A percentile compares a stretch with the other conserved stretches of the same genome.
phyloP scores from a whole-genome alignment of 2,888 invertebrate species.

The Spialia ferax region DNA sequence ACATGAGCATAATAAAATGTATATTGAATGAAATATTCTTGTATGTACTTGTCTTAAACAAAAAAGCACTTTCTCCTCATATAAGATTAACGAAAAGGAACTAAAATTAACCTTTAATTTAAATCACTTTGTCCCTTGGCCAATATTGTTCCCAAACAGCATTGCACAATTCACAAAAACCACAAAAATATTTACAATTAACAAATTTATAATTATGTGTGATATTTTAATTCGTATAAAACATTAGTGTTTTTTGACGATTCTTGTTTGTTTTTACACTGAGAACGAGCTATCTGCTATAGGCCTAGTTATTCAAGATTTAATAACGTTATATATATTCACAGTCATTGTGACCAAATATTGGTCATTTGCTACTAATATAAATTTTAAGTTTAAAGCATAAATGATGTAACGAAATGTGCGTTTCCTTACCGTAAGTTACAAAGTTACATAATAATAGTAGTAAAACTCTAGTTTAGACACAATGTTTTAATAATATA shows the following conservation, averaged over 20 bases:
- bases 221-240: slow-evolving; percentile 21
- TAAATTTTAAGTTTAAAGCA: slow-evolving; percentile 23
- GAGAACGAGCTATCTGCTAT: slow-evolving; percentile 17
- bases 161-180: slow-evolving; percentile 48
- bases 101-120: slow-evolving; percentile 10
- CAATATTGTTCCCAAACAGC: slow-evolving; percentile 45
- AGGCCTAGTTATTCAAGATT: slow-evolving; percentile 21
- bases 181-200: slow-evolving; percentile 39
- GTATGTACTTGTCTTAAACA: no score
- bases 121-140: slow-evolving; percentile 26
- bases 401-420: slow-evolving; percentile 27
- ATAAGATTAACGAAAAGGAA: background rate
- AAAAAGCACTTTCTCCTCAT: background rate
- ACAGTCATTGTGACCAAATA: slow-evolving; percentile 34
- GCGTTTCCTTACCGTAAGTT: slow-evolving; percentile 28
- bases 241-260: slow-evolving; percentile 29
- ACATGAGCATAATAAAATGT: background rate
- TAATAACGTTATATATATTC: slow-evolving; percentile 23
- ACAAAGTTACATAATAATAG: no score
- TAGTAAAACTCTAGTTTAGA: slow-evolving; percentile 5
- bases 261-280: slow-evolving; percentile 13
- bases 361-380: slow-evolving; percentile 26
- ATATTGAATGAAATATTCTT: no score
- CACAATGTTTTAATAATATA: background rate
- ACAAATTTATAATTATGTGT: slow-evolving; percentile 26